Percentiles rank a stretch among this genome's conserved stretches.
phyloP scores from a whole-genome alignment of 2,113 vertebrate genomes.

The Tragelaphus scriptus region DNA sequence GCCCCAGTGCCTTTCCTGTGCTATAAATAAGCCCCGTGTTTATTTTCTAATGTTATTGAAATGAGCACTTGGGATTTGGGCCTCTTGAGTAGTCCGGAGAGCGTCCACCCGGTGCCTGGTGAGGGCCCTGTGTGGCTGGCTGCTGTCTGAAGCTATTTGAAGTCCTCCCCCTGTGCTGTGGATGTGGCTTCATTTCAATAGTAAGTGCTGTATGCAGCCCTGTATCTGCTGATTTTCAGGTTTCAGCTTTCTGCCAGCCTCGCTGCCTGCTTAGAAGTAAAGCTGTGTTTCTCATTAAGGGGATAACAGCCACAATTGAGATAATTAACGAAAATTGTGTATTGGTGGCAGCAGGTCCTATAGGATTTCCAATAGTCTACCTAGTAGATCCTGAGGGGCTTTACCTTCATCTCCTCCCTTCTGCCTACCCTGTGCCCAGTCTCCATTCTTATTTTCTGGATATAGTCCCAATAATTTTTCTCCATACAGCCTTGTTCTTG shows the following conservation, averaged over 20 bases:
- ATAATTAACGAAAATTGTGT: conserved; percentile 76
- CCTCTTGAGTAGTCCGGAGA: conserved; percentile 54
- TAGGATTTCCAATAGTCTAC: conserved; percentile 65
- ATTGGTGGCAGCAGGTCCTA: conserved; percentile 68
- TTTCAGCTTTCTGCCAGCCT: conserved; percentile 81
- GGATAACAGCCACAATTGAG: conserved; percentile 78
- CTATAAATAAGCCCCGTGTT: conserved; percentile 75
- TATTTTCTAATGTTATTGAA: conserved; percentile 76
- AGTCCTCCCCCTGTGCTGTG: conserved; percentile 69
- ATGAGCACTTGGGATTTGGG: conserved; percentile 70
- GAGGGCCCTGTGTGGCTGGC: conserved; percentile 42
- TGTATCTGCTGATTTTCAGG: conserved; percentile 83
- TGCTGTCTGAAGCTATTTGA: conserved; percentile 76
- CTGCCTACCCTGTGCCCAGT: background rate
- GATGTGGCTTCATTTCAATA: conserved; percentile 76
- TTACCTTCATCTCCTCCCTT: conserved; percentile 25
- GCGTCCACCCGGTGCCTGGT: conserved; percentile 62
- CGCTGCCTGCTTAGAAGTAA: conserved; percentile 76
- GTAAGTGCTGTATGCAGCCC: conserved; percentile 65
- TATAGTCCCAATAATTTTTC: conserved; percentile 58
- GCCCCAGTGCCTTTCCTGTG: conserved; percentile 65
- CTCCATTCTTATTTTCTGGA: conserved; percentile 69
- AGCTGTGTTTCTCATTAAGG: conserved; percentile 82
- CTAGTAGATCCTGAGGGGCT: conserved; percentile 41
- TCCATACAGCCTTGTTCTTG: conserved; percentile 56